phyloP scores from a whole-genome alignment of 2,113 vertebrate genomes.

The Spea multiplicata region DNA sequence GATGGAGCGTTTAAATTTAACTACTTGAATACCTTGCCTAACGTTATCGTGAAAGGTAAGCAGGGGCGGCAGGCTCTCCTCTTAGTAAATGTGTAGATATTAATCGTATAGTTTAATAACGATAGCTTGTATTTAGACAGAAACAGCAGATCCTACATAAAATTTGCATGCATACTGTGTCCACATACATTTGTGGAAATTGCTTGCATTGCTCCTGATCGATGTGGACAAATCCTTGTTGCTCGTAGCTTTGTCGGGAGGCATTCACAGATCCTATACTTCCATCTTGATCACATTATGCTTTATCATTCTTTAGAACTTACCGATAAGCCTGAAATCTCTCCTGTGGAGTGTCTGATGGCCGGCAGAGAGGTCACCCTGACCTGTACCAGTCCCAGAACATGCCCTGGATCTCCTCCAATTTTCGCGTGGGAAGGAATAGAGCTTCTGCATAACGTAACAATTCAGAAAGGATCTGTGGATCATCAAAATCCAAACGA shows the following conservation, averaged over 20 bases:
- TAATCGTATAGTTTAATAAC: no score
- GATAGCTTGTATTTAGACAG: no score
- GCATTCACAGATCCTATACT: no score
- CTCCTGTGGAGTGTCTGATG: background rate
- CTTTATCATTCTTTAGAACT: background rate
- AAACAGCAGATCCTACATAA: no score
- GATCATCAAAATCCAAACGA: background rate
- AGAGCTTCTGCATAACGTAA: no score
- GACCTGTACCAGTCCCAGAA: background rate
- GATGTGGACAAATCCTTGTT: no score
- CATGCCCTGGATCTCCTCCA: background rate
- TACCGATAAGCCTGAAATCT: background rate
- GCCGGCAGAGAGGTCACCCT: background rate
- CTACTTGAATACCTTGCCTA: background rate
- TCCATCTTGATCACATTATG: background rate
- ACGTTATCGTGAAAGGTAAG: constrained; percentile 7
- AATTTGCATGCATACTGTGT: no score
- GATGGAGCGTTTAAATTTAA: background rate
- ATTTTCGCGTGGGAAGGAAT: background rate
- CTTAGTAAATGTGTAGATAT: no score
- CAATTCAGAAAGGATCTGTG: background rate
- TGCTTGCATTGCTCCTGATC: no score
- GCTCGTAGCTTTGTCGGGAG: no score
- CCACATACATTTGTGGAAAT: no score
- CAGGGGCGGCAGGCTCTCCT: background rate